phyloP scores from a whole-genome alignment of 2,888 invertebrate genomes.

The Drosophila rubida region DNA sequence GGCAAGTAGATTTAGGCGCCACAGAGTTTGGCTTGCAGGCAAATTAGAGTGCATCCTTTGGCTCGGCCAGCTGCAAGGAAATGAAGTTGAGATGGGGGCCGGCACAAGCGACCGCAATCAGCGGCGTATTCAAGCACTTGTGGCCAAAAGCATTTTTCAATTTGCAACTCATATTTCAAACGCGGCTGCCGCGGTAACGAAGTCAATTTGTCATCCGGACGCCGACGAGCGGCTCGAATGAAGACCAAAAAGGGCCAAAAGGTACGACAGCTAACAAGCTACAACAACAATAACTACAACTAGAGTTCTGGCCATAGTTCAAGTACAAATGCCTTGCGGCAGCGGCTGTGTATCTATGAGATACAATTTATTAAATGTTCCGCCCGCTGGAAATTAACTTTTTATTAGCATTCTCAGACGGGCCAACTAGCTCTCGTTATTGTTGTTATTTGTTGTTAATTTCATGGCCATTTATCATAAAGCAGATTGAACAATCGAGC shows the following conservation, averaged over 20 bases:
- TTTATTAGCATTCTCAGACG: slow-evolving; percentile 18
- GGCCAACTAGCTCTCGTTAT: slow-evolving; percentile 11
- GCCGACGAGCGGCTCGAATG: slow-evolving; percentile 22
- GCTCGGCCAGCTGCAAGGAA: background rate
- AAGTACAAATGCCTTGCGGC: slow-evolving; percentile 39
- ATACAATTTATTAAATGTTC: slow-evolving; percentile 50
- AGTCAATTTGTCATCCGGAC: slow-evolving; percentile 71
- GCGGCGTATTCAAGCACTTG: slow-evolving; percentile 56
- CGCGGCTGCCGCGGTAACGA: slow-evolving; percentile 56
- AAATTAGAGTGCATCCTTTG: slow-evolving; percentile 27
- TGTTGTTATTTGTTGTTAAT: slow-evolving; percentile 61
- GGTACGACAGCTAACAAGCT: slow-evolving; percentile 21
- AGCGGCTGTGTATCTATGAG: slow-evolving; percentile 34
- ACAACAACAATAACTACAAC: slow-evolving; percentile 20
- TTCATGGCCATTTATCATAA: slow-evolving; percentile 68
- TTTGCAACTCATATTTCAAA: slow-evolving; percentile 61
- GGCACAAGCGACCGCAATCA: slow-evolving; percentile 51
- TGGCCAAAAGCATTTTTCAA: slow-evolving; percentile 65
- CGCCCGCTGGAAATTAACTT: slow-evolving; percentile 65
- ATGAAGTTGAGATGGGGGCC: background rate
- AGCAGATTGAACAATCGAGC: slow-evolving; percentile 4
- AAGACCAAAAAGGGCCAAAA: slow-evolving; percentile 13
- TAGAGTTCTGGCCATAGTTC: slow-evolving; percentile 30
- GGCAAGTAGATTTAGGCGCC: slow-evolving; percentile 42
- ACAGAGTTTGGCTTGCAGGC: slow-evolving; percentile 7